A percentile compares a stretch with the other conserved stretches of the same genome.
phyloP scores from a whole-genome alignment of 2,888 invertebrate genomes.

The Monopis laevigella region DNA sequence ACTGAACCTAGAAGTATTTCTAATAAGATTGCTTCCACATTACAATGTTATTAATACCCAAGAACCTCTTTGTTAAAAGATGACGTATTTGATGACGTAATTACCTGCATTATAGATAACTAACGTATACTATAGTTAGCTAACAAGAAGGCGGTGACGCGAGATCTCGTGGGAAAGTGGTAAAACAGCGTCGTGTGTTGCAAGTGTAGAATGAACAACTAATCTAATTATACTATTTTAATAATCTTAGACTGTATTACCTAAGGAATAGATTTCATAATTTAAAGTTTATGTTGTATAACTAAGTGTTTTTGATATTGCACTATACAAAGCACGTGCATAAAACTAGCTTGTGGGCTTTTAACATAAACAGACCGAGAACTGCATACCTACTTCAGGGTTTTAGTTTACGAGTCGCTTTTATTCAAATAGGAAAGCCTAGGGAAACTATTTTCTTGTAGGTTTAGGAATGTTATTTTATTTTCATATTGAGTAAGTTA shows the following conservation, averaged over 20 bases:
- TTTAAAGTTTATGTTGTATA: no score
- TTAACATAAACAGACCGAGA: conserved; percentile 10
- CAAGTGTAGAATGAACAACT: conserved; percentile 6
- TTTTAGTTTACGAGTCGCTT: conserved; percentile 9
- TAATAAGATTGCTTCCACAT: no score
- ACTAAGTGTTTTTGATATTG: background rate
- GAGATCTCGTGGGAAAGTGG: conserved; percentile 13
- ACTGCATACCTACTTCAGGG: conserved; percentile 1
- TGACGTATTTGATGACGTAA: conserved; percentile 8
- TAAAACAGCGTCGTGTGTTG: background rate
- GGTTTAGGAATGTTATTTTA: no score
- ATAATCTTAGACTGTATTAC: background rate
- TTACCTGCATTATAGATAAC: background rate
- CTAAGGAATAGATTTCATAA: no score
- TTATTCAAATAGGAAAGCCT: conserved; percentile 6
- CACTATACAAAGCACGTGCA: conserved; percentile 8
- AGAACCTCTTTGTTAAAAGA: background rate
- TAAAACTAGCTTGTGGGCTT: conserved; percentile 10
- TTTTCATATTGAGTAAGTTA: no score
- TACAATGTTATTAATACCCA: no score
- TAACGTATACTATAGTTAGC: background rate
- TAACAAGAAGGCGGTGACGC: conserved; percentile 11
- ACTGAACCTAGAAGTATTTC: no score
- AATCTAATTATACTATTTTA: background rate
- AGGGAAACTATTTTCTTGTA: no score